Conservation (phyloP, 2,797 vertebrate genomes). For the Merluccius polli region DNA sequence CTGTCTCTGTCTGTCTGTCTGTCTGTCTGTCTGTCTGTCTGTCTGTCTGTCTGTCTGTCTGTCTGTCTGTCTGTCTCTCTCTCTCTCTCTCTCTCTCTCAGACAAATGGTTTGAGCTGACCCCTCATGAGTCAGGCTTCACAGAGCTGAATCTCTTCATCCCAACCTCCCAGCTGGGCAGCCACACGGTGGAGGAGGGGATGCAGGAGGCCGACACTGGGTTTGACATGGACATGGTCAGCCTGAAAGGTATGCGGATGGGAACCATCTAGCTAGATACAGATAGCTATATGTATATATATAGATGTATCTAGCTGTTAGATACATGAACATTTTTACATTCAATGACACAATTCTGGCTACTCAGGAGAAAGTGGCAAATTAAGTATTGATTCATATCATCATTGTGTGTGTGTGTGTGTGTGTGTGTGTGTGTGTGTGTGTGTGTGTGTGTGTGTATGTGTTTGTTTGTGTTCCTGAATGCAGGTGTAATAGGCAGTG, state of each 20-base stretch:
- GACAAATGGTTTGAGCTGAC: conserved; percentile 59
- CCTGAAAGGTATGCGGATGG: conserved; percentile 45
- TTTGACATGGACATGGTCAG: conserved; percentile 33
- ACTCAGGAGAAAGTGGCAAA: neutral
- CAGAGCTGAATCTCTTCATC: conserved; percentile 48
- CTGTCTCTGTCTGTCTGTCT: neutral
- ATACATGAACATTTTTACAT: neutral
- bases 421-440: neutral
- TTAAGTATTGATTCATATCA: neutral
- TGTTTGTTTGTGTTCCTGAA: neutral
- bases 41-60: neutral
- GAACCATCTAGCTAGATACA: neutral
- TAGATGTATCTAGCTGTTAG: no score
- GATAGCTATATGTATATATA: neutral
- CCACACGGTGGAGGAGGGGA: conserved; percentile 12
- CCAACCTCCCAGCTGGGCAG: conserved; percentile 35
- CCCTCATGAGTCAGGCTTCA: conserved; percentile 53
- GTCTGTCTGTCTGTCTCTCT: neutral
- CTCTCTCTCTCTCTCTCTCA: neutral
- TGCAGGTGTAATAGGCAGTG: conserved; percentile 49
- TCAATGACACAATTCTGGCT: neutral
- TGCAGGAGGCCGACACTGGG: conserved; percentile 10
- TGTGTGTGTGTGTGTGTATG: neutral
- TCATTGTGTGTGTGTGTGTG: neutral
- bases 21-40: neutral